Base-by-base conservation (phyloP, 2,888 invertebrate species). In the Caradrina clavipalpis region DNA sequence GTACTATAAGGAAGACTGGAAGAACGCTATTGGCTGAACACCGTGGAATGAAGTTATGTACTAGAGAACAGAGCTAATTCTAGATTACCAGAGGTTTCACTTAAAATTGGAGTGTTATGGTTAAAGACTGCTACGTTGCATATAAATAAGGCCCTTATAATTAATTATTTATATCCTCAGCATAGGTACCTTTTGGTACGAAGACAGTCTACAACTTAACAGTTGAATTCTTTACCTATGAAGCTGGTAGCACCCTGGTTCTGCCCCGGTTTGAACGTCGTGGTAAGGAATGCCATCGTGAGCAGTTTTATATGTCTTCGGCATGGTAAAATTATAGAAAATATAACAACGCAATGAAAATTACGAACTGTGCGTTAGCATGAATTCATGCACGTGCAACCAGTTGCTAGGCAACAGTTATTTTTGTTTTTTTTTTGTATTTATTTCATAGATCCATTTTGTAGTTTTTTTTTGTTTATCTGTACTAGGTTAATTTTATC, bases 191-290 rank as follows among this genome's bases (percentile, higher is more conserved):
- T 39, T 13, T 39, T 39, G 22, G 3, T 7, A 22, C 0, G 47
- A 17, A 21, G 1, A 47, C 15, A 5, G 4, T 21, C 15, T 19
- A 49, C 19, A 55, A 5, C 22, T 22, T 61, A 47, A 15, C 7
- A 62, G 50, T 11, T 35, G 1, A 47, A 45, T 47, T 55, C 13
- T 60, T 59, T 88, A 95, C 95, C 89, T 93, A 80, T 95, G 95
- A 45, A 95, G 76, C 68, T 95, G 95, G 69, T 95, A 95, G 65
- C 95, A 95, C 0, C 95, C 95, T 0, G 92, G 91, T 6, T 94
- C 92, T n/a, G 84, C 87, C 0, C 93, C 93, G 45, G 83, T 89
- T 1, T 68, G 68, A 0, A 95, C 86, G n/a, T 60, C 62, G 73
- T 94, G 92, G 78, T 95, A 96, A 21, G 90, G 90, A 51, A 95